phyloP scores from a whole-genome alignment of 64 coral and sea anemone genomes.

The Dendronephthya gigantea region DNA sequence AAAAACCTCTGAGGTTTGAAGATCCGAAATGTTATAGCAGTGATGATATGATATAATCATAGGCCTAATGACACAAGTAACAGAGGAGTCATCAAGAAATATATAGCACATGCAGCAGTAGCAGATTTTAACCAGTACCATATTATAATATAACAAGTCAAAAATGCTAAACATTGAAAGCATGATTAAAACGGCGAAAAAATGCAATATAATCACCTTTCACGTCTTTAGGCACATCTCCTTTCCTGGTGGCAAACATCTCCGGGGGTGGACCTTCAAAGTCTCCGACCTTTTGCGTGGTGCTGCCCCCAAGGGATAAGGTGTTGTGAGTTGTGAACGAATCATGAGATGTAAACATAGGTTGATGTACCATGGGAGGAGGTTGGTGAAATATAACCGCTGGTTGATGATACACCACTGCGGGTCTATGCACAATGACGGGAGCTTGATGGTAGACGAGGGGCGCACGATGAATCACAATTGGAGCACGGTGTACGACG shows the following conservation, averaged over 20 bases:
- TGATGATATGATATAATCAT: too few species aligned
- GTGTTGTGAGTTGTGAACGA: not conserved
- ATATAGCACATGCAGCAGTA: too few species aligned
- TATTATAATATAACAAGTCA: too few species aligned
- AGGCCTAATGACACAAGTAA: too few species aligned
- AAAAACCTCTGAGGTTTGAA: too few species aligned
- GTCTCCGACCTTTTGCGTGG: not conserved
- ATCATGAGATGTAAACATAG: constrained; percentile 13
- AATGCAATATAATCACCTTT: not conserved
- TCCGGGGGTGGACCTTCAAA: not conserved
- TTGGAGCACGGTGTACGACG: constrained; percentile 78
- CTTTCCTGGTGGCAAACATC: not conserved
- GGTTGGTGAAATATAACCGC: constrained; percentile 65
- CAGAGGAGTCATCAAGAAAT: too few species aligned
- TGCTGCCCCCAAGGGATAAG: not conserved
- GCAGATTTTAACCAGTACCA: too few species aligned
- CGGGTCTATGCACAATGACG: constrained; percentile 77
- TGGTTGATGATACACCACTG: constrained; percentile 76
- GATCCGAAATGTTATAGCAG: too few species aligned
- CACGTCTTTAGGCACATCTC: not conserved
- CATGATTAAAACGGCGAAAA: too few species aligned
- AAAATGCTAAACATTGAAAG: too few species aligned
- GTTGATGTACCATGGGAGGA: constrained; percentile 84
- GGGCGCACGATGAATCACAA: constrained; percentile 87
- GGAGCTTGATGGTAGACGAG: constrained; percentile 69